Conservation (phyloP, 23 tunicate species). For the Styela plicata region DNA sequence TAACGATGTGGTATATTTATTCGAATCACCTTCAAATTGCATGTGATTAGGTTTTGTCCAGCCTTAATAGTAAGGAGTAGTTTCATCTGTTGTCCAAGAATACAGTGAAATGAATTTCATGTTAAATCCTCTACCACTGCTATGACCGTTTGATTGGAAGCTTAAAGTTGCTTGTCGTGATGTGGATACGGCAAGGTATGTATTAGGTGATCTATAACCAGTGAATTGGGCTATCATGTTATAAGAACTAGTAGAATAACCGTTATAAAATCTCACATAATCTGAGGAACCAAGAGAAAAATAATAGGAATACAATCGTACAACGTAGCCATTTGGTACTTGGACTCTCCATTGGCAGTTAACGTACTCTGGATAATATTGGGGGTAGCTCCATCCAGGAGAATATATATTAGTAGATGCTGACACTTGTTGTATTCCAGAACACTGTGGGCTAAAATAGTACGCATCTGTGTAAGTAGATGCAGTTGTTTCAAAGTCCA, state of each 20-base stretch:
- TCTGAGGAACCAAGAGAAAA: background rate
- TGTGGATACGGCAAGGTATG: background rate
- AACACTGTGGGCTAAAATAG: slow-evolving; percentile 3
- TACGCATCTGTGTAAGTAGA: background rate
- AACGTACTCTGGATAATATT: background rate
- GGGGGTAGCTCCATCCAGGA: background rate
- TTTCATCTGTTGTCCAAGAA: too few relatives aligned
- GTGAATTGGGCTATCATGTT: background rate
- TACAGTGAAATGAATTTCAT: too few relatives aligned
- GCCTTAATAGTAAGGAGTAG: too few relatives aligned
- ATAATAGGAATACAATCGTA: background rate
- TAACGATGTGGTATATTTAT: too few relatives aligned
- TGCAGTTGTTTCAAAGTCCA: background rate
- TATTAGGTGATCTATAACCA: background rate
- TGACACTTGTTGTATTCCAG: background rate
- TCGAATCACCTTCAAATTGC: too few relatives aligned
- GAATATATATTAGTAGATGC: background rate
- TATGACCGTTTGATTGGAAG: slow-evolving; percentile 13
- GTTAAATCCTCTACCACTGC: slow-evolving; percentile 17
- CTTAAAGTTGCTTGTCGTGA: background rate
- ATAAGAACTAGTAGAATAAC: background rate
- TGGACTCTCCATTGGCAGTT: background rate
- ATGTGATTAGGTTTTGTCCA: too few relatives aligned
- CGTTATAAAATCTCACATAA: background rate
- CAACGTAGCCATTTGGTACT: background rate